Conservation (phyloP, 53 echinoderm and acorn worm genomes). For the Crossaster papposus region DNA sequence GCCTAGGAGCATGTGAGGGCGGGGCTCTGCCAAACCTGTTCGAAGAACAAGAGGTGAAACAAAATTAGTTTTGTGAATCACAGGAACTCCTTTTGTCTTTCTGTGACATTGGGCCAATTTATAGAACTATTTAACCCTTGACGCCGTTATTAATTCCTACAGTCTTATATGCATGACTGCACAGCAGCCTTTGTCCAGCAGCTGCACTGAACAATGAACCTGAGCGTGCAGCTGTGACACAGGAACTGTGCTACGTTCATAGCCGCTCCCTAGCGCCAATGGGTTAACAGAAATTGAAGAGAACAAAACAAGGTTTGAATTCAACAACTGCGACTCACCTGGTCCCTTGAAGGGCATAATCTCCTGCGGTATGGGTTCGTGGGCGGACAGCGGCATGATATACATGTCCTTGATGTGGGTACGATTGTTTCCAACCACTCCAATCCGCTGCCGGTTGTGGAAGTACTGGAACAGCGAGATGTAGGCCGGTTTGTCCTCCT, state of each 20-base stretch:
- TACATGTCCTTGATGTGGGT: constrained; percentile 95
- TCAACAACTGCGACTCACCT: constrained; percentile 52
- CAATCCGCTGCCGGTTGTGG: constrained; percentile 85
- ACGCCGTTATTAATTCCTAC: no score
- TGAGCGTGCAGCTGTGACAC: no score
- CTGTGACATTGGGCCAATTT: no score
- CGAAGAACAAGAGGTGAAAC: not conserved
- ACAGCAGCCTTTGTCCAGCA: no score
- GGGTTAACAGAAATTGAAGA: not conserved
- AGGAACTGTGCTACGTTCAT: no score
- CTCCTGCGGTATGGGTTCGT: constrained; percentile 68
- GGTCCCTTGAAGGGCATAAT: constrained; percentile 89
- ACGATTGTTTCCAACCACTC: constrained; percentile 83
- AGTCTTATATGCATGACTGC: no score
- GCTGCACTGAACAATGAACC: no score
- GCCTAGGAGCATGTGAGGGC: constrained; percentile 93
- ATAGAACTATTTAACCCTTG: no score
- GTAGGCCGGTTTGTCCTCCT: constrained; percentile 78
- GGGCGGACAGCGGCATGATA: constrained; percentile 83
- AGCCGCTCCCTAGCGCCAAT: no score
- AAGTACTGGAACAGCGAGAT: constrained; percentile 93
- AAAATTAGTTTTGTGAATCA: not conserved
- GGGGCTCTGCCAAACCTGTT: constrained; percentile 74
- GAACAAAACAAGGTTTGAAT: not conserved
- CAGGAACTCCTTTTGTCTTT: no score